These are phyloP conservation scores for Chloromyia formosa DNA, from an alignment of 2,888 invertebrate genomes.

Conservation along the genomic window DNA sequence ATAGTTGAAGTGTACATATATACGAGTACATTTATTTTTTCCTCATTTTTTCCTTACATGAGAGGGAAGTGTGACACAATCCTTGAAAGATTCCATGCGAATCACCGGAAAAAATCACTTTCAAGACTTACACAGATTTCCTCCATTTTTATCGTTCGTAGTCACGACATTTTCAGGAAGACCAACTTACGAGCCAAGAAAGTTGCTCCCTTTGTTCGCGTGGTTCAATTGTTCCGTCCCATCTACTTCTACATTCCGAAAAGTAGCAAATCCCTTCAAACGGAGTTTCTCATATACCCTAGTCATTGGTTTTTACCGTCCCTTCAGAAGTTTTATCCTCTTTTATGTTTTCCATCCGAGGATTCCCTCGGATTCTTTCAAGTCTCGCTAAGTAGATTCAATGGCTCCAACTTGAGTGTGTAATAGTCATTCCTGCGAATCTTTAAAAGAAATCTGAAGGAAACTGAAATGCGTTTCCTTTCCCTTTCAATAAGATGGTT, in stretches of 20 bases:
- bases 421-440: conserved; percentile 31
- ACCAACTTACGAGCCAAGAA: background rate
- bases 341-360: conserved; percentile 30
- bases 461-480: conserved; percentile 39
- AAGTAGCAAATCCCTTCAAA: background rate
- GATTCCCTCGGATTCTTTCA: background rate
- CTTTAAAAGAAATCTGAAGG: conserved; percentile 37
- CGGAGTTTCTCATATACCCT: background rate
- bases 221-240: conserved; percentile 30
- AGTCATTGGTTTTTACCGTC: background rate
- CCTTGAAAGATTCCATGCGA: too few species aligned
- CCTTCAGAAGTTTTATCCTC: conserved; percentile 29
- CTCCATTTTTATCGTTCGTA: conserved; percentile 36
- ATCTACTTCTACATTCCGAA: conserved; percentile 14
- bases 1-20: too few species aligned
- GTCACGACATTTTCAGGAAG: conserved; percentile 33
- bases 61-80: too few species aligned
- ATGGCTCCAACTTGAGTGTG: conserved; percentile 43
- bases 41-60: too few species aligned
- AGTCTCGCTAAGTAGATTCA: conserved; percentile 39
- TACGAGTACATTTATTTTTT: too few species aligned
- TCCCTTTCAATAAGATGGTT: conserved; percentile 15
- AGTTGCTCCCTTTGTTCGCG: conserved; percentile 26
- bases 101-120: conserved; percentile 25
- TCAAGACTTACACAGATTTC: conserved; percentile 39